Percentiles rank a stretch among this genome's conserved stretches.
Evolutionary conservation across 2,113 vertebrate genomes (phyloP).

Genomic region (Malurus cyaneus): DNA sequence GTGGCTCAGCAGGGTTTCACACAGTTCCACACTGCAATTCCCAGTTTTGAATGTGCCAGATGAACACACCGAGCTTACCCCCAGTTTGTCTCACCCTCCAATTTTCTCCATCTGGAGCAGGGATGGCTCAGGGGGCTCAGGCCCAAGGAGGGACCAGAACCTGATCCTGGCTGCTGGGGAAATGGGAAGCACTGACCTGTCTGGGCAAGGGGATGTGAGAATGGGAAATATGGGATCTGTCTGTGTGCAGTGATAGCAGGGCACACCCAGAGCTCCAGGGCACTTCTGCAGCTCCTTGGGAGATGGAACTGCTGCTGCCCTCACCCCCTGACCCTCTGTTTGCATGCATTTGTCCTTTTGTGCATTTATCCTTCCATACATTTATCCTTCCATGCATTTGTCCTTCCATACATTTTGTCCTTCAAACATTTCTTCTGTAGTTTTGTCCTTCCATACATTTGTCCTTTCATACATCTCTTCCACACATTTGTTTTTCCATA

Average conservation of each 20-base stretch:
- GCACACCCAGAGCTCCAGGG: background rate
- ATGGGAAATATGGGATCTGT: background rate
- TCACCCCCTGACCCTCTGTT: background rate
- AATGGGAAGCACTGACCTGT: no score
- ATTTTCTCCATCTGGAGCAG: background rate
- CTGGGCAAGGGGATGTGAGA: background rate
- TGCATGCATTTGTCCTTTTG: fast-evolving
- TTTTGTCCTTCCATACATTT: no score
- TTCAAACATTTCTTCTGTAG: no score
- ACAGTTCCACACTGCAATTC: fast-evolving
- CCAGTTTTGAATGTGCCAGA: background rate
- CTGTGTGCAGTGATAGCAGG: background rate
- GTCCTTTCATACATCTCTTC: no score
- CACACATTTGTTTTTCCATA: no score
- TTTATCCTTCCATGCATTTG: background rate
- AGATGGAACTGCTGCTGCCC: background rate
- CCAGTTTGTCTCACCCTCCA: no score
- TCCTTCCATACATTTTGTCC: background rate
- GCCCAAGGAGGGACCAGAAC: background rate
- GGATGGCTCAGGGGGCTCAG: background rate
- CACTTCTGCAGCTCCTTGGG: background rate
- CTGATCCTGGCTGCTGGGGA: background rate
- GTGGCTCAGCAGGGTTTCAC: background rate
- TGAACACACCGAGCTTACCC: background rate
- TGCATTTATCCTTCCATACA: background rate